Conservation (phyloP, 2,113 vertebrate species). For the Ibidorhyncha struthersii region DNA sequence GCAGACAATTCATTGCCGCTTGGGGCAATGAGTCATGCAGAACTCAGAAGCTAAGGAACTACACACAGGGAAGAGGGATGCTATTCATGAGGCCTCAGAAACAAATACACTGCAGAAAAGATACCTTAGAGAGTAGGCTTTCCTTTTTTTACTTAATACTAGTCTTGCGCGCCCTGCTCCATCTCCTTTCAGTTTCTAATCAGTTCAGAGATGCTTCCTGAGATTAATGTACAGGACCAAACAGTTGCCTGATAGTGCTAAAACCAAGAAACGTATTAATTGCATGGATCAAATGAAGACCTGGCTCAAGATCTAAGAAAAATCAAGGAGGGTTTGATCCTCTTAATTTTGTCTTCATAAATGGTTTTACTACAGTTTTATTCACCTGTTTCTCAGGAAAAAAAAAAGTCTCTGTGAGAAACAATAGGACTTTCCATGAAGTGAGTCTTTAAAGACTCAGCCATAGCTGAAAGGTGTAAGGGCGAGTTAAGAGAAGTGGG, state of each 20-base stretch:
- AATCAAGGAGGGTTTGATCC: neutral
- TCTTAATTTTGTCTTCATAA: neutral
- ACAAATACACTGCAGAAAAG: neutral
- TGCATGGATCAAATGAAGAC: neutral
- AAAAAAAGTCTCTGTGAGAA: neutral
- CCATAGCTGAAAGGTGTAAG: neutral
- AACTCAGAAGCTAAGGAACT: neutral
- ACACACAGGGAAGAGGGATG: neutral
- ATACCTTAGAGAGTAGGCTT: neutral
- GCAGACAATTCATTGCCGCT: conserved; percentile 47
- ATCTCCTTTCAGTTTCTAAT: neutral
- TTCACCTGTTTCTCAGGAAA: neutral
- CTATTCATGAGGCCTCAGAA: neutral
- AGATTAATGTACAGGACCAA: neutral
- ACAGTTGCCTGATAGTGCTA: neutral
- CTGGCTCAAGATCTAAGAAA: neutral
- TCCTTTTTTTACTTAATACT: neutral
- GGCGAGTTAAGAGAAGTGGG: neutral
- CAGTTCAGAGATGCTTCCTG: neutral
- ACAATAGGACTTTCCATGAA: neutral
- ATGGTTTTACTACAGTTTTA: neutral
- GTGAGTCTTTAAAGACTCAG: neutral
- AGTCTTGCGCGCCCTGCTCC: neutral
- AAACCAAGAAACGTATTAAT: neutral
- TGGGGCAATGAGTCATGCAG: conserved; percentile 25